Percentiles rank a stretch among this genome's conserved stretches.
phyloP scores from a whole-genome alignment of 2,797 vertebrate genomes.

The Babyrousa celebensis region DNA sequence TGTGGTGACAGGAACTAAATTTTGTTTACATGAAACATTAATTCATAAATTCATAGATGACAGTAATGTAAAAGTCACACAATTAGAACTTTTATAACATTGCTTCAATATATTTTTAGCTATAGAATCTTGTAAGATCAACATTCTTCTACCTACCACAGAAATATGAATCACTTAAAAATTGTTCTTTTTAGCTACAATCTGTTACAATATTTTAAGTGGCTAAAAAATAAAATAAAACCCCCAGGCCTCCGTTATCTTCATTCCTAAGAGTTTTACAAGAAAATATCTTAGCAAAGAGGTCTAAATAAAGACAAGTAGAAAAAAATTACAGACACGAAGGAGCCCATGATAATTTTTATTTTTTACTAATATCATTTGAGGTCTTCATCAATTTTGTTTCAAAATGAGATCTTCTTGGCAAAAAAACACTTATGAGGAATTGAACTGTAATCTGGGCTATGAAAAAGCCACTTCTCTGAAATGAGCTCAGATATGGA shows the following conservation, averaged over 20 bases:
- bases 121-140: background rate
- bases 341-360: constrained; percentile 43
- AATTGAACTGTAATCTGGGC: constrained; percentile 31
- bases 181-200: constrained; percentile 29
- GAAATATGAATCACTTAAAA: constrained; percentile 56
- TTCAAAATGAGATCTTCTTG: constrained; percentile 68
- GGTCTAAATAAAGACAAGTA: constrained; percentile 61
- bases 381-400: constrained; percentile 52
- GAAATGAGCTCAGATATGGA: constrained; percentile 53
- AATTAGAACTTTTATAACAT: background rate
- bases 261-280: background rate
- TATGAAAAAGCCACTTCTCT: constrained; percentile 82
- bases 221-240: constrained; percentile 21
- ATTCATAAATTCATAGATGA: constrained; percentile 25
- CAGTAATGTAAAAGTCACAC: background rate
- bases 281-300: constrained; percentile 50
- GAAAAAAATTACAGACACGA: background rate
- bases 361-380: constrained; percentile 52
- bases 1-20: background rate
- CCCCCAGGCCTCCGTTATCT: constrained; percentile 9
- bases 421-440: constrained; percentile 67
- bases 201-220: constrained; percentile 26
- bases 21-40: constrained; percentile 59
- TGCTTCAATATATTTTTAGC: constrained; percentile 7
- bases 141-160: background rate